Conservation (phyloP, 2,113 vertebrate species). For the Formicarius rufipectus region DNA sequence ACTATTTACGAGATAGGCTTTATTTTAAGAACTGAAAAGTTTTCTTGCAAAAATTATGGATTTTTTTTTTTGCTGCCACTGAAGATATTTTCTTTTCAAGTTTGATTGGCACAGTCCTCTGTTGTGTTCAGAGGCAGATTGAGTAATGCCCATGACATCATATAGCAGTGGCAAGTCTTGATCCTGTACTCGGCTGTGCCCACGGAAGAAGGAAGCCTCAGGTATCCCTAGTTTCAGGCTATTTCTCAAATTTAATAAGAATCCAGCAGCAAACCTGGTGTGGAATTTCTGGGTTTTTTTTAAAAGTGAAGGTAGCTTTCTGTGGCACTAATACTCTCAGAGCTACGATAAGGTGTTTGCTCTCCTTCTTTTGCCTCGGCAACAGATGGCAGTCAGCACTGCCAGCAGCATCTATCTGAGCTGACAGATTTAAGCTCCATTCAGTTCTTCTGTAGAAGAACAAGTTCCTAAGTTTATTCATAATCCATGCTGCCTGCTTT, state of each 20-base stretch:
- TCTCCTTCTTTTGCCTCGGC: background rate
- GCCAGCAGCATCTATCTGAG: background rate
- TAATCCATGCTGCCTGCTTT: background rate
- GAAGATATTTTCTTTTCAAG: background rate
- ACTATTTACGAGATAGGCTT: background rate
- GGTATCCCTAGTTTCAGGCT: background rate
- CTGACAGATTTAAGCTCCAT: background rate
- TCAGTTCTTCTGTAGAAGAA: background rate
- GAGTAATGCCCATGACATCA: background rate
- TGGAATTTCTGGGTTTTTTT: background rate
- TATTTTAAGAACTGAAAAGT: background rate
- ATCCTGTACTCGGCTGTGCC: accelerated
- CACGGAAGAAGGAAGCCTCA: background rate
- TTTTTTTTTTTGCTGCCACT: background rate
- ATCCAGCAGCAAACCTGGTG: background rate
- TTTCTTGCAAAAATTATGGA: background rate
- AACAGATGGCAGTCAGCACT: background rate
- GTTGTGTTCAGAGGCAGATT: background rate
- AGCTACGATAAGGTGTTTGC: background rate
- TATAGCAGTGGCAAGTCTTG: background rate
- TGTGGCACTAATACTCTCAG: background rate
- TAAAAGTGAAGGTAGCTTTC: background rate
- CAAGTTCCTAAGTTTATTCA: background rate
- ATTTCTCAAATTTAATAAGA: background rate
- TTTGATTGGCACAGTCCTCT: background rate